These are phyloP conservation scores for Ormyrus pomaceus DNA, from an alignment of 2,888 invertebrate genomes.

Conservation along the genomic window DNA sequence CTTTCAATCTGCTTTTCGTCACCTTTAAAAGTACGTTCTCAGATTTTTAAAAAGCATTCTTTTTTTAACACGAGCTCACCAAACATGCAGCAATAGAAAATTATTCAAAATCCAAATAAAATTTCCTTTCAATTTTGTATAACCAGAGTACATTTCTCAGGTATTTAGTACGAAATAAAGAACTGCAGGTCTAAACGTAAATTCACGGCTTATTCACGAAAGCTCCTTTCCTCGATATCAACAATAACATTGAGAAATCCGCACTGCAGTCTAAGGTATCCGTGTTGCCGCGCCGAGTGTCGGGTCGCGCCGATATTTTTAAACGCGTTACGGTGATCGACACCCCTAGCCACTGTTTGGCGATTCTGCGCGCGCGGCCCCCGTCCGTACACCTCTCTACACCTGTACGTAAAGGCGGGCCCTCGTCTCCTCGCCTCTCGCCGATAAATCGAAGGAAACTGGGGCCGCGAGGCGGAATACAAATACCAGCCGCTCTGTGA, in stretches of 20 bases:
- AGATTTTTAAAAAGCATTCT: slow-evolving; percentile 54
- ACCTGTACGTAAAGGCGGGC: slow-evolving; percentile 4
- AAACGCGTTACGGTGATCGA: slow-evolving; percentile 26
- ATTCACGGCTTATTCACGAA: too few species aligned
- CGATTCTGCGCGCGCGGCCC: slow-evolving; percentile 52
- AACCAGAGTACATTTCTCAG: too few species aligned
- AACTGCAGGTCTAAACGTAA: too few species aligned
- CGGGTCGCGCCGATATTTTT: not conserved
- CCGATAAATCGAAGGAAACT: slow-evolving; percentile 70
- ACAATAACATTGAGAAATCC: too few species aligned
- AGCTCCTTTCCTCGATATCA: too few species aligned
- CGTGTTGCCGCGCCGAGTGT: not conserved
- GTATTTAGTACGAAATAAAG: too few species aligned
- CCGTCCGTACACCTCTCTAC: slow-evolving; percentile 1
- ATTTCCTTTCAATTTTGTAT: too few species aligned
- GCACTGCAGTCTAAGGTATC: too few species aligned
- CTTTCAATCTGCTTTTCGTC: not conserved
- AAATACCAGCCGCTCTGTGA: slow-evolving; percentile 61
- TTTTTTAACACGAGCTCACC: too few species aligned
- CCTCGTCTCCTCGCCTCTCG: slow-evolving; percentile 46
- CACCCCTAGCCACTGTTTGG: slow-evolving; percentile 48
- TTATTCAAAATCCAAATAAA: too few species aligned
- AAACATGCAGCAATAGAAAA: too few species aligned
- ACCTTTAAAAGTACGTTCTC: not conserved
- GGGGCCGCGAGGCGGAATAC: slow-evolving; percentile 57